Conservation (phyloP, 2,113 vertebrate genomes). For the Oncorhynchus gorbuscha region DNA sequence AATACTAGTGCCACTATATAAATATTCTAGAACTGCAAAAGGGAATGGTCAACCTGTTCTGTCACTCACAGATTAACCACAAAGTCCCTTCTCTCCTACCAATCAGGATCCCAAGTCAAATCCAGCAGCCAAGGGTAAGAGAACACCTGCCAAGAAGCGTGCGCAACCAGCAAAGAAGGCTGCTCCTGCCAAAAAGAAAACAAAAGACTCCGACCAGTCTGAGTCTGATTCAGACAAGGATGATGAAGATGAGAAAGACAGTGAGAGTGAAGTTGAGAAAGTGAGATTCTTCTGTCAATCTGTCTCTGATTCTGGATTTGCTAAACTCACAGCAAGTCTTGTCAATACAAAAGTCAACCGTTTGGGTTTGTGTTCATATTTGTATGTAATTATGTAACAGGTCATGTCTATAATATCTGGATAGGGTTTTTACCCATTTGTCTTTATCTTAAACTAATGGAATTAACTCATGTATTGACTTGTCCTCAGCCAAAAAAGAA, state of each 20-base stretch:
- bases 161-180: not conserved
- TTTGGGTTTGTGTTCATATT: not conserved
- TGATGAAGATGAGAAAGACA: constrained; percentile 25
- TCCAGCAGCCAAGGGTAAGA: constrained; percentile 1
- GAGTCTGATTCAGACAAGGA: constrained; percentile 38
- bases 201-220: constrained; percentile 36
- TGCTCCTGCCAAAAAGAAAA: not conserved
- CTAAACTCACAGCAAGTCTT: too few relatives aligned
- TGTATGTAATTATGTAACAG: not conserved
- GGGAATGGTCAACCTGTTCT: not conserved
- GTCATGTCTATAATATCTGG: not conserved
- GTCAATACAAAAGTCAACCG: too few relatives aligned
- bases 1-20: not conserved
- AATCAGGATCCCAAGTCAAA: constrained; percentile 7
- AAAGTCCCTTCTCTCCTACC: not conserved
- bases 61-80: not conserved
- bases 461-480: not conserved
- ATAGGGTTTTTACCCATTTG: too few relatives aligned
- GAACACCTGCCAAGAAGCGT: not conserved
- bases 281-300: constrained; percentile 19
- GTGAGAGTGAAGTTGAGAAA: constrained; percentile 37
- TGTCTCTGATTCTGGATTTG: too few relatives aligned
- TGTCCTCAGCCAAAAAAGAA: constrained; percentile 82
- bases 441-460: constrained; percentile 29
- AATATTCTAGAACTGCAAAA: not conserved